Percentiles rank a stretch among this genome's conserved stretches.
Evolutionary conservation across 2,888 invertebrate genomes (phyloP).

Genomic region (Anoncus sp.): DNA sequence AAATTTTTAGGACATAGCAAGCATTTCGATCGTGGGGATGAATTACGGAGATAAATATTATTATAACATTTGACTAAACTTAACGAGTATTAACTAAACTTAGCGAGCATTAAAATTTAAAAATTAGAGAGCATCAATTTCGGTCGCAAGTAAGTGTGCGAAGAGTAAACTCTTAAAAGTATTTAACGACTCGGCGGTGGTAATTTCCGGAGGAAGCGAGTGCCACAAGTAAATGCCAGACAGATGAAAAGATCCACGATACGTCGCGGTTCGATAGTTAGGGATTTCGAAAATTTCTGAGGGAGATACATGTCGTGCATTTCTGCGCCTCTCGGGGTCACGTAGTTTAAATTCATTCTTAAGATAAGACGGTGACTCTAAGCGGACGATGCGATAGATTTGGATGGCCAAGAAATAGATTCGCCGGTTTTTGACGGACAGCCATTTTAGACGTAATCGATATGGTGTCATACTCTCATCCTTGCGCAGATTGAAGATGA

Average conservation of each 20-base stretch:
- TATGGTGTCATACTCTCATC: conserved; percentile 6
- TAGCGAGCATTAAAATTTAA: no score
- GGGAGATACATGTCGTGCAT: neutral
- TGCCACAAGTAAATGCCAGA: conserved; percentile 13
- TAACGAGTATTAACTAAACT: no score
- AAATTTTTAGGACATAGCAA: no score
- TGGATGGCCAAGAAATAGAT: neutral
- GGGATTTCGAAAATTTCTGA: conserved; percentile 1
- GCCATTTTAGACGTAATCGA: conserved; percentile 3
- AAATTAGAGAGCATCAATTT: neutral
- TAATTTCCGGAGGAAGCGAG: conserved; percentile 4
- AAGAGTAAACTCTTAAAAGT: neutral
- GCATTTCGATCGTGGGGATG: no score
- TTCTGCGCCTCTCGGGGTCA: neutral
- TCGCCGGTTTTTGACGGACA: neutral
- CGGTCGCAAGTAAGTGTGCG: neutral
- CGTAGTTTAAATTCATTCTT: neutral
- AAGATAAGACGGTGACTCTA: neutral
- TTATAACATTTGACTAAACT: no score
- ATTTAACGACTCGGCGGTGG: neutral
- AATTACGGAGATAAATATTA: no score
- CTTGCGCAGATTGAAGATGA: neutral
- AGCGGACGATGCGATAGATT: no score
- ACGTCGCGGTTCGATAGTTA: neutral
- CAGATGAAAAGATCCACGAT: conserved; percentile 1